Evolutionary conservation across 2,888 invertebrate species (phyloP).

Genomic region (Patella depressa): DNA sequence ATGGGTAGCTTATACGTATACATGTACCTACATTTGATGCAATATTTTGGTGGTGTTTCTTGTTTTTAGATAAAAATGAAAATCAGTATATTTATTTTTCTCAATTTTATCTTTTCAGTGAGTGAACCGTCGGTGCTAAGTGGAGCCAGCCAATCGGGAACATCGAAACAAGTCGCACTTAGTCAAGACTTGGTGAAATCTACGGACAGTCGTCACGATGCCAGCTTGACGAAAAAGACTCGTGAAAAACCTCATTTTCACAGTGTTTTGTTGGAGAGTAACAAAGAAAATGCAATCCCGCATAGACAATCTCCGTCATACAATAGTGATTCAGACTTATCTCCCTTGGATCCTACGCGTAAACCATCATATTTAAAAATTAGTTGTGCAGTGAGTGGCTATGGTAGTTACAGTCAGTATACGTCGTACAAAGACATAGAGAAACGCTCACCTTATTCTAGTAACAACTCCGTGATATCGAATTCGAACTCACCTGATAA

Average conservation of each 20-base stretch:
- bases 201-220: conserved; percentile 8
- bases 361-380: conserved; percentile 65
- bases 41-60: too few species aligned
- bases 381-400: conserved; percentile 66
- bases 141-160: conserved; percentile 35
- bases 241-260: conserved; percentile 19
- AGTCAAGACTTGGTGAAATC: conserved; percentile 32
- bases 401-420: conserved; percentile 61
- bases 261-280: conserved; percentile 18
- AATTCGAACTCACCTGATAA: conserved; percentile 43
- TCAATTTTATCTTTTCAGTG: conserved; percentile 45
- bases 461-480: conserved; percentile 53
- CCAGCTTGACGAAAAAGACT: conserved; percentile 14
- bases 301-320: conserved; percentile 9
- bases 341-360: conserved; percentile 47
- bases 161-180: conserved; percentile 31
- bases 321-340: conserved; percentile 39
- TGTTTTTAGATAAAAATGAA: too few species aligned
- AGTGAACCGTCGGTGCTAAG: conserved; percentile 60
- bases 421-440: conserved; percentile 58
- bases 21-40: too few species aligned
- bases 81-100: too few species aligned
- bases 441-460: conserved; percentile 60
- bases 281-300: conserved; percentile 31
- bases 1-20: too few species aligned